Percentiles rank a stretch among this genome's conserved stretches.
These are phyloP conservation scores for Halichondria panicea DNA, from an alignment of 37 sponge, comb jelly and placozoan genomes.

Conservation along the genomic window DNA sequence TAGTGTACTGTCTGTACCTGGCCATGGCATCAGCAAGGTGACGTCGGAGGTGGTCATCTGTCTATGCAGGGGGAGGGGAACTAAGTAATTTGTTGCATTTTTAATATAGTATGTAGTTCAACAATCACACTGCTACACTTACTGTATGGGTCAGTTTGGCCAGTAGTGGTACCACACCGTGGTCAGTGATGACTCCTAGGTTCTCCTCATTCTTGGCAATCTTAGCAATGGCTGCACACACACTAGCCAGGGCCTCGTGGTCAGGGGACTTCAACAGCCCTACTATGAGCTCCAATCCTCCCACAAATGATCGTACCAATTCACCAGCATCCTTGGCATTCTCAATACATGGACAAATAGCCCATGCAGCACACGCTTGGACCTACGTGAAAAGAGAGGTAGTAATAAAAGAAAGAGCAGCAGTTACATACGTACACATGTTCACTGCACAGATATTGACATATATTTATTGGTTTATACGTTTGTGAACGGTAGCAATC, in stretches of 20 bases:
- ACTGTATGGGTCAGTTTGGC: slow-evolving; percentile 86
- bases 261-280: slow-evolving; percentile 90
- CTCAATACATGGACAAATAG: slow-evolving; percentile 98
- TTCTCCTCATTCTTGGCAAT: slow-evolving; percentile 99
- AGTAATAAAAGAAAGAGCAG: background rate
- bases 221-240: slow-evolving; percentile 96
- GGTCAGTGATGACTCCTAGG: slow-evolving; percentile 98
- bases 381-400: slow-evolving; percentile 61
- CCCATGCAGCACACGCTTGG: slow-evolving; percentile 97
- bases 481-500: background rate
- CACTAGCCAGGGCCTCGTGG: slow-evolving; percentile 89
- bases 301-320: slow-evolving; percentile 97
- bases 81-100: background rate
- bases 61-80: slow-evolving; percentile 18
- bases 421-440: background rate
- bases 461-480: background rate
- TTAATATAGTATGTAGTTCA: background rate
- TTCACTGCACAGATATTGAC: background rate
- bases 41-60: slow-evolving; percentile 82
- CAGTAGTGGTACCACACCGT: slow-evolving; percentile 94
- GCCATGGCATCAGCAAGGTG: slow-evolving; percentile 97
- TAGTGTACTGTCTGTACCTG: slow-evolving; percentile 36
- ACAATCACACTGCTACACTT: background rate
- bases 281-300: slow-evolving; percentile 97
- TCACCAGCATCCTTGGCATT: slow-evolving; percentile 98